A percentile compares a stretch with the other conserved stretches of the same genome.
phyloP scores from a whole-genome alignment of 2,888 invertebrate genomes.

The Proisotoma minuta region DNA sequence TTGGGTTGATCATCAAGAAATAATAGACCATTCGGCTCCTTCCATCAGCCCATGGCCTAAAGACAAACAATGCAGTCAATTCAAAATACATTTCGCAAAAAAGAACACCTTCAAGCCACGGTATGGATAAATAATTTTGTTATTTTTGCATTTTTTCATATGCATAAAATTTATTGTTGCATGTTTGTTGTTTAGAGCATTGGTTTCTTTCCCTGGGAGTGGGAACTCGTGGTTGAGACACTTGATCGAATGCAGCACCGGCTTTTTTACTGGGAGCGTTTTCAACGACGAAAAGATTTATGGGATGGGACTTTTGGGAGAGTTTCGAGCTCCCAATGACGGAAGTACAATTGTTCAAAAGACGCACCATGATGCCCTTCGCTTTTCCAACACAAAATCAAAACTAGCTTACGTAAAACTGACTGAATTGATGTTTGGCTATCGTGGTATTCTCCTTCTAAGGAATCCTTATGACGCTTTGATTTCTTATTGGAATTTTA shows the following conservation, averaged over 20 bases:
- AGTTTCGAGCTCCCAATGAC: conserved; percentile 48
- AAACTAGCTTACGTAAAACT: conserved; percentile 36
- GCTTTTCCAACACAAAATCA: conserved; percentile 24
- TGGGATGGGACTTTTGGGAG: conserved; percentile 48
- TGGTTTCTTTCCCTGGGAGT: conserved; percentile 49
- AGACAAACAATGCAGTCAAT: conserved; percentile 46
- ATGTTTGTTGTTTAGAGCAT: conserved; percentile 40
- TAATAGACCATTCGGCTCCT: conserved; percentile 10
- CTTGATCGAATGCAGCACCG: conserved; percentile 49
- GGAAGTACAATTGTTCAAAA: conserved; percentile 50
- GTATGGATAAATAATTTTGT: no score
- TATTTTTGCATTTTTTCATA: not conserved
- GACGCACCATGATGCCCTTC: conserved; percentile 48
- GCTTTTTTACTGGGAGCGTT: conserved; percentile 50
- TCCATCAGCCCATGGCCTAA: conserved; percentile 46
- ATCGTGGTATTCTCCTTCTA: conserved; percentile 49
- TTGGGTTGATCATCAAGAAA: conserved; percentile 44
- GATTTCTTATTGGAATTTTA: conserved; percentile 49
- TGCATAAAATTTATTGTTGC: not conserved
- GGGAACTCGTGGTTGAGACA: conserved; percentile 51
- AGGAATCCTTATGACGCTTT: conserved; percentile 51
- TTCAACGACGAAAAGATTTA: conserved; percentile 48
- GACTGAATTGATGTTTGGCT: conserved; percentile 44
- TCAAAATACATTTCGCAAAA: conserved; percentile 47
- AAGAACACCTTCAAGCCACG: conserved; percentile 46